phyloP scores from a whole-genome alignment of 2,888 invertebrate genomes.

The Poecilobothrus nobilitatus region DNA sequence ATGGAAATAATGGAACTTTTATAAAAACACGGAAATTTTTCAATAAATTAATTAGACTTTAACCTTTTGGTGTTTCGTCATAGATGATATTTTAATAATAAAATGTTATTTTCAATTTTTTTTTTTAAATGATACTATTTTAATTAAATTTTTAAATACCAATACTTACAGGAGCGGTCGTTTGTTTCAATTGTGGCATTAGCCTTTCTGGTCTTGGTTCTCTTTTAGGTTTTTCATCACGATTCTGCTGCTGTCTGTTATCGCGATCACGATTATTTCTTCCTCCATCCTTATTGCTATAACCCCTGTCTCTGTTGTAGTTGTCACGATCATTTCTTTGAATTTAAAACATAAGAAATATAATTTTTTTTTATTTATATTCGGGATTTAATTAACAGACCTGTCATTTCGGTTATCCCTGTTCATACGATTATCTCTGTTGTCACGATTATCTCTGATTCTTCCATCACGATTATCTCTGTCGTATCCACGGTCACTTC shows the following conservation, averaged over 20 bases:
- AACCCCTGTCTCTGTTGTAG: slow-evolving; percentile 21
- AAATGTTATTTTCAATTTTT: not conserved
- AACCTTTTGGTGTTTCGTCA: not conserved
- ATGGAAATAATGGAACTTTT: not conserved
- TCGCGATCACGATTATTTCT: slow-evolving; percentile 20
- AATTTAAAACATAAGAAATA: not conserved
- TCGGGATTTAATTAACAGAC: slow-evolving; percentile 17
- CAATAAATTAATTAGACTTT: not conserved
- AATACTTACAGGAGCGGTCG: slow-evolving; percentile 56
- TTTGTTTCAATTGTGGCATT: slow-evolving; percentile 66
- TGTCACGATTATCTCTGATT: slow-evolving; percentile 17
- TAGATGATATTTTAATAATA: slow-evolving; percentile 14
- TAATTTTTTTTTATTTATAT: not conserved
- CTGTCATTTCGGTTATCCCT: slow-evolving; percentile 25
- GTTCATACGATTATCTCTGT: slow-evolving; percentile 13
- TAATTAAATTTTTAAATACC: slow-evolving; percentile 3
- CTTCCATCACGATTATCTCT: slow-evolving; percentile 25
- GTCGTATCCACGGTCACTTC: slow-evolving; percentile 27
- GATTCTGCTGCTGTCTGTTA: slow-evolving; percentile 24
- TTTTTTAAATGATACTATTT: too few relatives aligned
- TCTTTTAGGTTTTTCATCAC: slow-evolving; percentile 42
- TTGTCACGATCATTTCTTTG: slow-evolving; percentile 22
- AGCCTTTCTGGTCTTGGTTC: slow-evolving; percentile 37
- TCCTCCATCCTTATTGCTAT: slow-evolving; percentile 13
- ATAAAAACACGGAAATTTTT: not conserved